Base-by-base conservation (phyloP, 1,140 invertebrate genomes). In the Hypsibius dujardini region DNA sequence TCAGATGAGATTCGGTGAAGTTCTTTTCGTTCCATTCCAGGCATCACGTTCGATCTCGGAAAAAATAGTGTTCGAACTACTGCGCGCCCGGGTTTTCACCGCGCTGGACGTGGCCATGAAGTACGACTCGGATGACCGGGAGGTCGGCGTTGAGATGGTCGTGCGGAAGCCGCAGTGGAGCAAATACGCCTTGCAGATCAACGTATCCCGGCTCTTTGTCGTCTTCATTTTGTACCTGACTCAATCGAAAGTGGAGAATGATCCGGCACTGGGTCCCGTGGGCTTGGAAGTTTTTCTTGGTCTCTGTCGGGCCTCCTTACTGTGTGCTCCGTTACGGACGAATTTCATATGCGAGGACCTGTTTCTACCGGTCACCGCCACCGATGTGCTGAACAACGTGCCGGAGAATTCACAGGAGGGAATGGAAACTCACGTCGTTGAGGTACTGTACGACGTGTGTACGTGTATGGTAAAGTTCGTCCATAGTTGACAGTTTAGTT, bases 381-480 rank as follows among this genome's bases (percentile, higher is more conserved):
- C 12, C 12, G 12, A 15, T 42, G 62, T 67, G 62, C 42, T 67
- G 12, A 12, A 42, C 7, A 15, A 12, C 62, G 3, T 67, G 12
- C 12, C 12, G 7, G 12, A 67, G 12, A 67, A 67, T 42, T 12
- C 45, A 56, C 7, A 56, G 42, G 62, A 67, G 12, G 62, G 42
- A 56, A 56, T 56, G 50, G n/a, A 56, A 7, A 56, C n/a, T 56
- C n/a, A 56, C 50, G 50, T 56, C 50, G n/a, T 56, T n/a, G 50
- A 7, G 50, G 50, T n/a, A 56, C n/a, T 56, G n/a, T n/a, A n/a
- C 50, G 50, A 56, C n/a, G 50, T 12, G 7, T 7, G 7, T n/a
- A n/a, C 50, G n/a, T n/a, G 50, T 56, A 56, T 56, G 50, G 50
- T 56, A 56, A 7, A 56, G 50, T 56, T 56, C 50, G 50, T 56